These are phyloP conservation scores for Agelas oroides DNA, from an alignment of 37 sponge, comb jelly and placozoan genomes.

Conservation along the genomic window DNA sequence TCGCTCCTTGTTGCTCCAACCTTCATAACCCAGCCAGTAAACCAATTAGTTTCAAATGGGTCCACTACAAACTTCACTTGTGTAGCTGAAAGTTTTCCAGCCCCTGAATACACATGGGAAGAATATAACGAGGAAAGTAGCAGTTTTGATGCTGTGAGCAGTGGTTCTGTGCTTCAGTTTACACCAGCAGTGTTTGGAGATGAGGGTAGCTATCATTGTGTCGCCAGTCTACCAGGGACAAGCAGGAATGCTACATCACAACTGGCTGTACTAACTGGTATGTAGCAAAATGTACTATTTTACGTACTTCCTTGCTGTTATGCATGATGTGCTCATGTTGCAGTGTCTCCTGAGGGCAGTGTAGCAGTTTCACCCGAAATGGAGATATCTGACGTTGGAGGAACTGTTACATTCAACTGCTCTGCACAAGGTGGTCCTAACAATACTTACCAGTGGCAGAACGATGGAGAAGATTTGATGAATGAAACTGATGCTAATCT, in stretches of 20 bases:
- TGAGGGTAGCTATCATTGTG: slow-evolving; percentile 37
- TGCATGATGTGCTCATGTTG: too few relatives aligned
- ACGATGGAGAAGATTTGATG: too few relatives aligned
- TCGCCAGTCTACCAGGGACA: not conserved
- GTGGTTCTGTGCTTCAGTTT: not conserved
- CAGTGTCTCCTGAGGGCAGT: slow-evolving; percentile 43
- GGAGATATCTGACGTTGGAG: too few relatives aligned
- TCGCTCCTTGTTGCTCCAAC: slow-evolving; percentile 27
- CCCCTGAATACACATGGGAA: slow-evolving; percentile 39
- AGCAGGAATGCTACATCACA: too few relatives aligned
- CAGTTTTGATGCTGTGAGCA: not conserved
- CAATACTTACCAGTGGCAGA: too few relatives aligned
- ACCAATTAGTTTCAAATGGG: slow-evolving; percentile 3
- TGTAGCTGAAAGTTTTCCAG: slow-evolving; percentile 55
- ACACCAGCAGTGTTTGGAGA: slow-evolving; percentile 40
- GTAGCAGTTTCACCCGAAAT: not conserved
- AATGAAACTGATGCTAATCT: too few relatives aligned
- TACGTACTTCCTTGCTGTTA: too few relatives aligned
- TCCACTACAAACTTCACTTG: slow-evolving; percentile 28
- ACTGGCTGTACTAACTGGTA: too few relatives aligned
- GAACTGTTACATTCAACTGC: too few relatives aligned
- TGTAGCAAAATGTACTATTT: too few relatives aligned
- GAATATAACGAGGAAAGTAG: too few relatives aligned
- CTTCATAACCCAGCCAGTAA: slow-evolving; percentile 19
- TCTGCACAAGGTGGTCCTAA: too few relatives aligned